Base-by-base conservation (phyloP, 1,140 invertebrate genomes). In the Zaprionus kolodkinae region DNA sequence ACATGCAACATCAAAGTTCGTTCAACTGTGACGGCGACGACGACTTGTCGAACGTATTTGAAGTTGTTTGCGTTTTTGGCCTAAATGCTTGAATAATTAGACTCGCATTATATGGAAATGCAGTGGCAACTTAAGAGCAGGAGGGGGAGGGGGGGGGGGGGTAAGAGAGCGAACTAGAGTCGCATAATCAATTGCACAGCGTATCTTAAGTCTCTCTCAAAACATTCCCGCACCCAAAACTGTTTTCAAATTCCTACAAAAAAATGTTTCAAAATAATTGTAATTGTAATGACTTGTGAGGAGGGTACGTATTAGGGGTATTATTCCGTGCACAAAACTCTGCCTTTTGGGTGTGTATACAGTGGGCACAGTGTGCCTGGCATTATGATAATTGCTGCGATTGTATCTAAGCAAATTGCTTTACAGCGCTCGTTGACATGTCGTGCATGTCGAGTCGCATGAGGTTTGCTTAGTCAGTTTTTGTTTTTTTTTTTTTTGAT, bases 1-100 rank as follows among this genome's bases (percentile, higher is more conserved):
- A 65, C 78, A 81, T 78, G 82, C 81, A 74, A 79, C n/a, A 52
- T 56, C 71, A 45, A 60, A 72, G 84, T 87, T 87, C 80, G 55
- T 87, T 87, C 80, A 87, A 82, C 76, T 68, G 69, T 15, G 40
- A 74, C 13, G 33, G 33, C 38, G 50, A 40, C 30, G 30, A 43
- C 69, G 54, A 38, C 50, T 55, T 57, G 60, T 56, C 61, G 48
- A 82, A 63, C 75, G 74, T 82, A 78, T 82, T 78, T 54, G 38
- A 76, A 84, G 79, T 79, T 66, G 71, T 81, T 76, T 76, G 55
- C 27, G 11, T 25, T 63, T 66, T 81, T 72, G 75, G 50, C 56
- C 66, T 27, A 68, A 87, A 87, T 86, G 57, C 76, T 68, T 73
- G 38, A 7, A 54, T 79, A 76, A 79, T 82, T 72, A 73, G 69